Base-by-base conservation (phyloP, 2,797 vertebrate genomes). In the Crypturellus tataupa region DNA sequence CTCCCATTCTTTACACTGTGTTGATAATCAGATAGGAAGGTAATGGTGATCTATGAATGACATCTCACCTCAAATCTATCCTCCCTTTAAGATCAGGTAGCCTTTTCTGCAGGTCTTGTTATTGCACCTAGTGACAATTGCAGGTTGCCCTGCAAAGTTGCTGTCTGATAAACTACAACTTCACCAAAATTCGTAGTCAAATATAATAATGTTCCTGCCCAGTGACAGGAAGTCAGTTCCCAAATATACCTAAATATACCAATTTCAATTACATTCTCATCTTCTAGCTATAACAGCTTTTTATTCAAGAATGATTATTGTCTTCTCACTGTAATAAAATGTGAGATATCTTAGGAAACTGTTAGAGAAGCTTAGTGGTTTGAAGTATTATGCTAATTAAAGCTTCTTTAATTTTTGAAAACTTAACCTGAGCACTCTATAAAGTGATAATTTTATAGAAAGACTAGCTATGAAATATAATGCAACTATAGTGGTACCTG, bases 211-310 rank as follows among this genome's bases (percentile, higher is more conserved):
- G 68, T 78, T 93, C 85, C 92, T 86, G 69, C 65, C 80, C 85
- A 60, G 91, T 93, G 94, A 96, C 94, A 93, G 89, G 94, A 97
- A 94, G 95, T 80, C 91, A 94, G 95, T 80, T 93, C 93, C 95
- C 95, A 94, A 97, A 96, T 96, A 94, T 87, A 95, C 93, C 95
- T 94, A 94, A 97, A 96, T 96, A 94, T 87, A 95, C 85, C 91
- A 85, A 15, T 75, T 56, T 79, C 93, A 94, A 89, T 86, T 90
- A 92, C 80, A 85, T 58, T 60, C 89, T 71, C 88, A 72, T 84
- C 89, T 96, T 70, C 65, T 80, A 63, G 39, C 89, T 87, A 86
- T 71, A 93, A 93, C 80, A 95, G 55, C 39, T 71, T 96, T 76
- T 78, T 95, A 89, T 94, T 93, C 87, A 93, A 71, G 88, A 94